These are phyloP conservation scores for Drosophila mayaguana DNA, from an alignment of 2,888 invertebrate genomes.

Conservation along the genomic window DNA sequence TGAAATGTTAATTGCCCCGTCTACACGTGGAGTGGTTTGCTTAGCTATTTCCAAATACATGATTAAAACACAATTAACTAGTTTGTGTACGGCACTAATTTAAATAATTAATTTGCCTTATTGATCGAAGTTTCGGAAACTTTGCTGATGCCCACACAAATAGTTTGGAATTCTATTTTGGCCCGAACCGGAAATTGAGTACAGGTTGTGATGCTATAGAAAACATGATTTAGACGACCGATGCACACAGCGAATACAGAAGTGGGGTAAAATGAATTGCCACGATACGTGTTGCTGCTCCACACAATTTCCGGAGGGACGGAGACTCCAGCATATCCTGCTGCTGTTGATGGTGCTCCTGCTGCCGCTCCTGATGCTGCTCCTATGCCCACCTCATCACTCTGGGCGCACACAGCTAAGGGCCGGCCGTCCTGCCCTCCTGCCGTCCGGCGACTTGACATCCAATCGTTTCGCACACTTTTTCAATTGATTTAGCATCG, in stretches of 20 bases:
- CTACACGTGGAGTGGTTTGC: neutral
- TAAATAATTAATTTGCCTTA: conserved; percentile 14
- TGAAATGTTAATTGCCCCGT: neutral
- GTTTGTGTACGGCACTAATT: conserved; percentile 6
- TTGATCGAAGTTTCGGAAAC: conserved; percentile 14
- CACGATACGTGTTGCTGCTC: conserved; percentile 74
- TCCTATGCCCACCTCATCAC: conserved; percentile 58
- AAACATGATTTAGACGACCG: conserved; percentile 68
- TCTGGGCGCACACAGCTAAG: conserved; percentile 24
- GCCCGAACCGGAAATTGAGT: conserved; percentile 51
- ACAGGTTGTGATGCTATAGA: conserved; percentile 37
- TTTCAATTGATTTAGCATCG: conserved; percentile 76
- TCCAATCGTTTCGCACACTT: conserved; percentile 69
- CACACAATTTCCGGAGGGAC: conserved; percentile 73
- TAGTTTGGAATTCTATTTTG: conserved; percentile 37
- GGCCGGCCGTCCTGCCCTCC: neutral
- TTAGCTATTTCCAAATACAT: neutral
- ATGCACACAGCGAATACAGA: conserved; percentile 51
- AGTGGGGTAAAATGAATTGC: conserved; percentile 65
- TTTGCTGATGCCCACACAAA: conserved; percentile 35
- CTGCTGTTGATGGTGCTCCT: conserved; percentile 10
- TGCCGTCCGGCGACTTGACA: conserved; percentile 45
- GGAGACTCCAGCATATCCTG: conserved; percentile 37
- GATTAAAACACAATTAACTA: neutral
- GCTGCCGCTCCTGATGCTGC: neutral